Evolutionary conservation across 2,113 vertebrate genomes (phyloP), one percentile per base, ranked within the genome.

Genomic region (Ceuthmochares aereus): DNA sequence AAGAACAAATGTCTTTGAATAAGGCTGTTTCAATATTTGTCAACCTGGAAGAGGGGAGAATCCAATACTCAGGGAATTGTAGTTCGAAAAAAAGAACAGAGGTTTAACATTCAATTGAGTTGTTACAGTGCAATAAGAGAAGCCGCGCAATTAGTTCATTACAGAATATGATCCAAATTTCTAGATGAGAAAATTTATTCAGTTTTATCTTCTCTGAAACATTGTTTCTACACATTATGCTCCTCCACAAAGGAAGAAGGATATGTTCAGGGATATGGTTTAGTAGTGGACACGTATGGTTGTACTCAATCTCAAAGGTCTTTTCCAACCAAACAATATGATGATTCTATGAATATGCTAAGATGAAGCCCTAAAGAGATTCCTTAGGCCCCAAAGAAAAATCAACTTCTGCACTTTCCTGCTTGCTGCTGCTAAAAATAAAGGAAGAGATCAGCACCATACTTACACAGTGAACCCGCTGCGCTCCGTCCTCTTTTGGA

Each of bases 381-480:
- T 72, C 27, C 67, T 73, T 77, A 32, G 11, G 47, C n/a, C 78
- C 15, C 4, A 21, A 72, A 52, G 45, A 54, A 69, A 37, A 82
- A 49, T 2, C 0, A 2, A 15, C 51, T 79, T 87, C 45, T 69
- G 26, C 5, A 80, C 42, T 56, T 13, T 40, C 62, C 67, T 90
- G 52, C 15, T 25, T 75, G 54, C 66, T 82, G 80, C 88, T 72
- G n/a, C 36, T 47, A 58, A 45, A 64, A 91, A 60, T 43, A 93
- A 88, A n/a, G 5, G n/a, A 60, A 89, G 18, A 63, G 45, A 55
- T 79, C 77, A 75, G 49, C 81, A 91, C 95, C 66, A 78, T 84
- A 98, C 99, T 99, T 98, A 99, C 99, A 98, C 96, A 98, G 96
- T 22, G 99, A 99, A 60, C 98, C 98, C 76, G 98, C 98, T 34